A percentile compares a stretch with the other conserved stretches of the same genome.
These are phyloP conservation scores for Lacerta viridis DNA, from an alignment of 2,797 vertebrate species.

Conservation along the genomic window DNA sequence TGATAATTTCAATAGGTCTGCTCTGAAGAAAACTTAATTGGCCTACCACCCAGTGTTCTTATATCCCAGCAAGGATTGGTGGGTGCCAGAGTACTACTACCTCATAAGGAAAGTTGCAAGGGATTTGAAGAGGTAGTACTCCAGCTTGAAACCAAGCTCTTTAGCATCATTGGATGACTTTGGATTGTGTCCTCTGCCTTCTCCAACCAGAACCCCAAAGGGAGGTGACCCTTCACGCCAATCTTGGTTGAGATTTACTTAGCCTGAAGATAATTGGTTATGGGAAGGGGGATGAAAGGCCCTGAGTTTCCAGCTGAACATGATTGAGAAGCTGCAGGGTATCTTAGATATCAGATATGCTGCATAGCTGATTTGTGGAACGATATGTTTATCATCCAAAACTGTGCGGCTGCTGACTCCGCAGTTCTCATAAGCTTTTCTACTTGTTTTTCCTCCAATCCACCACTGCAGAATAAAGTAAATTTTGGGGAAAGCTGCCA, in stretches of 20 bases:
- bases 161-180: background rate
- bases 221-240: background rate
- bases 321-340: background rate
- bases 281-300: background rate
- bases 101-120: background rate
- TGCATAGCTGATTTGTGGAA: background rate
- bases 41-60: background rate
- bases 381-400: constrained; percentile 4
- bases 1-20: too few species aligned
- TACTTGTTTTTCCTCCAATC: background rate
- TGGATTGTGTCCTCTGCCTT: background rate
- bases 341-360: constrained; percentile 18
- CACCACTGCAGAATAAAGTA: background rate
- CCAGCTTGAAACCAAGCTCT: background rate
- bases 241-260: background rate
- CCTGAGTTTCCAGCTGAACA: background rate
- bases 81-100: background rate
- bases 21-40: too few species aligned
- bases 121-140: background rate
- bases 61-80: background rate
- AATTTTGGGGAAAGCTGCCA: constrained; percentile 24
- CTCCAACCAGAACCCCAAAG: background rate
- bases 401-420: background rate
- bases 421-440: background rate
- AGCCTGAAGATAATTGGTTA: background rate